Evolutionary conservation across 2,888 invertebrate species (phyloP).

Genomic region (Netelia inedita): DNA sequence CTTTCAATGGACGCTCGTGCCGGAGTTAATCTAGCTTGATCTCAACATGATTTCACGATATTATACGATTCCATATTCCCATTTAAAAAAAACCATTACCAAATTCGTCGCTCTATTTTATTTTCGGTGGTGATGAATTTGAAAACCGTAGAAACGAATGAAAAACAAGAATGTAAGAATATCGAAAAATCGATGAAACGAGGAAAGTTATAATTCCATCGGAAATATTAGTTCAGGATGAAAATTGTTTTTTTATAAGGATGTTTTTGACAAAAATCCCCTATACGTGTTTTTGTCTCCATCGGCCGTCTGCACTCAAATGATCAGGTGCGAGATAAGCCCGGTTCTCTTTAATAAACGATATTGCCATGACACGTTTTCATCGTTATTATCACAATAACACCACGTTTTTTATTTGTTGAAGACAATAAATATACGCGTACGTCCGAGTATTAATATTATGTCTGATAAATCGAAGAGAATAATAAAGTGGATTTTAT

Average conservation of each 20-base stretch:
- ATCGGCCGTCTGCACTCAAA: no score
- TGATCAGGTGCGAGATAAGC: no score
- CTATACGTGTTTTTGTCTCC: no score
- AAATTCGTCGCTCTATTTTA: neutral
- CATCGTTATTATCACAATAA: neutral
- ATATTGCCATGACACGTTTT: no score
- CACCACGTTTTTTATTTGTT: neutral
- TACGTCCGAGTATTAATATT: neutral
- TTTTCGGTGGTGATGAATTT: neutral
- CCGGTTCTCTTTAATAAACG: no score
- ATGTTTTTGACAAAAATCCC: no score
- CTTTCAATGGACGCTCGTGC: conserved; percentile 36
- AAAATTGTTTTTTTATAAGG: no score
- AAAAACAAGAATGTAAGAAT: no score
- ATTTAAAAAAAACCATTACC: neutral
- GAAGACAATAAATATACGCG: neutral
- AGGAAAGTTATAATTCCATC: no score
- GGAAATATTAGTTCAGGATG: no score
- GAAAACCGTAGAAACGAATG: neutral
- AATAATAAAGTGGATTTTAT: conserved; percentile 19
- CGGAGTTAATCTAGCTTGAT: conserved; percentile 36
- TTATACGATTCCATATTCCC: neutral
- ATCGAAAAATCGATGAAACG: no score
- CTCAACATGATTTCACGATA: conserved; percentile 12
- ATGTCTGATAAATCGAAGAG: neutral